These are phyloP conservation scores for Tympanoctomys barrerae DNA, from an alignment of 2,797 vertebrate species.

Conservation along the genomic window DNA sequence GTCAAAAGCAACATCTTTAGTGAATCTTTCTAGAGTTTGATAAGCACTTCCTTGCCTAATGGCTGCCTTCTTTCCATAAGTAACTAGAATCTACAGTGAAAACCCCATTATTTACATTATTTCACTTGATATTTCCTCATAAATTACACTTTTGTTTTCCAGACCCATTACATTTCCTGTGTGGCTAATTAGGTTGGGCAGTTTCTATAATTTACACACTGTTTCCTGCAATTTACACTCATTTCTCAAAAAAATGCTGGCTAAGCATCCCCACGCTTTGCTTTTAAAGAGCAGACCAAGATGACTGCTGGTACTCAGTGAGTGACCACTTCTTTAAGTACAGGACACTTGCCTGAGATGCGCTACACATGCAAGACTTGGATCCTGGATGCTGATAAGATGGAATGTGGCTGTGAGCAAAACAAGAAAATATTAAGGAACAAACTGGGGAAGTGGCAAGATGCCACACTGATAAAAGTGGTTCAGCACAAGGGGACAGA, in stretches of 20 bases:
- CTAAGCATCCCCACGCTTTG: slow-evolving; percentile 60
- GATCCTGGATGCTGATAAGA: neutral
- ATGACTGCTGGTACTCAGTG: neutral
- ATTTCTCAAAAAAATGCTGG: slow-evolving; percentile 78
- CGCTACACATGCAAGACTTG: neutral
- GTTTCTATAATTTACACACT: slow-evolving; percentile 78
- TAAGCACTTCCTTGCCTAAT: slow-evolving; percentile 72
- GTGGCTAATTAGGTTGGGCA: slow-evolving; percentile 80
- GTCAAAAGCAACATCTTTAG: neutral
- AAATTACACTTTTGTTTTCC: slow-evolving; percentile 80
- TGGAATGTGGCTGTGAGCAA: neutral
- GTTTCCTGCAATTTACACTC: slow-evolving; percentile 79
- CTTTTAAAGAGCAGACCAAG: slow-evolving; percentile 63
- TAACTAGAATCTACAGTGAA: slow-evolving; percentile 54
- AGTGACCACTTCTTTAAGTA: slow-evolving; percentile 10
- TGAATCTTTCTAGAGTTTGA: slow-evolving; percentile 8
- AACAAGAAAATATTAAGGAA: slow-evolving; percentile 10
- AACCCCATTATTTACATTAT: slow-evolving; percentile 80
- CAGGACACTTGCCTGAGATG: neutral
- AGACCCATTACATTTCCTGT: slow-evolving; percentile 78
- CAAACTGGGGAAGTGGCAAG: neutral
- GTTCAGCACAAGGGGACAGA: neutral
- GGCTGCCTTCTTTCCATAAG: slow-evolving; percentile 35
- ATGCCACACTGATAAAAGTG: neutral
- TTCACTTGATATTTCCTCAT: slow-evolving; percentile 78